Base-by-base conservation (phyloP, 2,888 invertebrate genomes). In the Stramonita haemastoma region DNA sequence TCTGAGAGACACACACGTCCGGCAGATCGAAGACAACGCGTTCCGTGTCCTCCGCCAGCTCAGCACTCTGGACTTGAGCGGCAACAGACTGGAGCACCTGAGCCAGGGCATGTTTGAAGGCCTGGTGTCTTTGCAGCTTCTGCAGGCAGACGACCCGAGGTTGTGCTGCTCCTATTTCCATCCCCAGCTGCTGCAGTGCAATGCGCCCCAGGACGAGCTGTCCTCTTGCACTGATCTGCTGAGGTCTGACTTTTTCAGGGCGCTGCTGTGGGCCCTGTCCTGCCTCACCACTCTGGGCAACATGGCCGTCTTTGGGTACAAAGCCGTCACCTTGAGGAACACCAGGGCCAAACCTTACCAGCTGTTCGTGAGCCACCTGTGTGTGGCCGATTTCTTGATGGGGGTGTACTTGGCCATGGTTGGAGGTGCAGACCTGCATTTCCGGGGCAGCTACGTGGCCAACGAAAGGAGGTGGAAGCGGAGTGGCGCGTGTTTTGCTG, bases 321-420 rank as follows among this genome's bases (percentile, higher is more conserved):
- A 86, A 34, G 11, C 77, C 5, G 8, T 87, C 13, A 32, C 57
- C 15, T 70, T 29, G 13, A 29, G 46, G 8, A 29, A 22, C 32
- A 29, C 15, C 0, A 46, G 46, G 1, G 8, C 32, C 6, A 15
- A n/a, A 11, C 57, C 60, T 19, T 66, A 66, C 36, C 73, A 87
- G 13, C 60, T 89, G 22, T 73, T 91, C 22, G 90, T 91, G 17
- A 83, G 87, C 13, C 89, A 90, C 56, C 86, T 91, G 66, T 86
- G 90, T 56, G 57, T 26, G 26, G 19, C 81, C 4, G 90, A 91
- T 36, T 84, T 91, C 17, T 70, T 91, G 57, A 91, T 91, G 90
- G 90, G 90, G 0, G 36, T 91, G 15, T 91, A 91, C 70, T 46
- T 91, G 84, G 87, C 84, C 17, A 88, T 90, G 17, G 87, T 91